Evolutionary conservation across 2,888 invertebrate genomes (phyloP), one percentile per base, ranked within the genome.

Genomic region (Maniola hyperantus): DNA sequence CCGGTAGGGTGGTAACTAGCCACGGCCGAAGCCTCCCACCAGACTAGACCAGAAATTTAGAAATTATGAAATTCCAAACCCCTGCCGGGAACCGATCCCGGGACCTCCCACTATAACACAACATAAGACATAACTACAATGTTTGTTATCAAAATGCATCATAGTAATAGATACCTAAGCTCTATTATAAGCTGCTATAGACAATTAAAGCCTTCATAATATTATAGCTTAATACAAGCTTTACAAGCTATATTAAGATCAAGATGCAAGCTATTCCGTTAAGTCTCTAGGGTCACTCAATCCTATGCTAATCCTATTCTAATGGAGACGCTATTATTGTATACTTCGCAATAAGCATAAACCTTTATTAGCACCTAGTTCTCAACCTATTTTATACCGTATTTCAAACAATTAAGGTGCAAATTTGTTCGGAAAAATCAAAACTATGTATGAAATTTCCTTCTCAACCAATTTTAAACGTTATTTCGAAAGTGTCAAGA

Each of bases 291-390:
- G 57, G 57, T 18, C 42, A 20, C 58, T 44, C 58, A 42, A 58
- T 58, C 58, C 60, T 60, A 60, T 60, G 60, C 48, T 61, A 39
- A 51, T 13, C 39, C 61, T 61, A 39, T 39, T 51, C 36, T 51
- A 61, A 39, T 51, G 39, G 51, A 61, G 61, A 51, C 50, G n/a
- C 39, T 20, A 34, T 46, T 51, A 39, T 33, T 51, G 20, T 51
- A 51, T 20, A 61, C 18, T 51, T 39, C 26, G 20, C 50, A 61
- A 61, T 50, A 39, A 50, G 18, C 61, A 61, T 61, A 51, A 61
- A 61, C 34, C 60, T 60, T 59, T 59, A 59, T 46, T 48, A 60
- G 15, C 60, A 58, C 13, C 26, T 44, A 20, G 20, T 44, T 13
- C 8, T 13, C 39, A 58, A 42, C 6, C 42, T 13, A 13, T 42